Conservation (phyloP, 1,140 invertebrate species). For the Idris sp. region DNA sequence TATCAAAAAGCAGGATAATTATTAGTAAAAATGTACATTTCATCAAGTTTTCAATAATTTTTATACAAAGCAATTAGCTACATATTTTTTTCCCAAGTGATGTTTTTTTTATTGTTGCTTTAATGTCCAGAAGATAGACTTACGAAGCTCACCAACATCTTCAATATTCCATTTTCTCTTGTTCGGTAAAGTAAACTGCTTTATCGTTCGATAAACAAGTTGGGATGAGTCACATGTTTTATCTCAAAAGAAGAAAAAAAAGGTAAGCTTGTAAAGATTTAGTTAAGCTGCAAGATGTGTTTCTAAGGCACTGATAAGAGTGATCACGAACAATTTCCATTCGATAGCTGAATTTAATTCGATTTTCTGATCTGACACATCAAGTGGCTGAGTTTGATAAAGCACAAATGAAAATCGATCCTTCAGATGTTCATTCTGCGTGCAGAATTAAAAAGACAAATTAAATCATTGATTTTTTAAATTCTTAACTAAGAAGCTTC, state of each 20-base stretch:
- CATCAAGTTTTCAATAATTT: too few species aligned
- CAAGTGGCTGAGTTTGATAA: background rate
- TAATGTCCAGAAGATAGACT: conserved; percentile 20
- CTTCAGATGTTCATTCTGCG: too few species aligned
- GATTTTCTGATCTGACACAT: conserved; percentile 8
- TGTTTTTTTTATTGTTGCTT: too few species aligned
- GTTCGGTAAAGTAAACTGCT: conserved; percentile 43
- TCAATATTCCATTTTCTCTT: conserved; percentile 48
- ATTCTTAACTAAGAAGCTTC: too few species aligned
- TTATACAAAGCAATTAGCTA: too few species aligned
- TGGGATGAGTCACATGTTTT: conserved; percentile 31
- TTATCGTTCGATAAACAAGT: conserved; percentile 44
- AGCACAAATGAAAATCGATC: too few species aligned
- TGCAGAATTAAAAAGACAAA: too few species aligned
- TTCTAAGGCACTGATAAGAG: conserved; percentile 10
- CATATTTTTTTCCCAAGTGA: too few species aligned
- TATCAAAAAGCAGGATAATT: too few species aligned
- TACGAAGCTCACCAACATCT: conserved; percentile 20
- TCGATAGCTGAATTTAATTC: conserved; percentile 1
- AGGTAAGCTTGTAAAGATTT: conserved; percentile 30
- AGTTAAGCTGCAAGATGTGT: conserved; percentile 22
- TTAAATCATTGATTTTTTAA: too few species aligned
- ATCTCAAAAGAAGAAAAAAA: conserved; percentile 2
- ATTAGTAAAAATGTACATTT: too few species aligned
- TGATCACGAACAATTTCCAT: conserved; percentile 20